Evolutionary conservation across 2,888 invertebrate genomes (phyloP), one percentile per base, ranked within the genome.

Genomic region (Philereme transversata): DNA sequence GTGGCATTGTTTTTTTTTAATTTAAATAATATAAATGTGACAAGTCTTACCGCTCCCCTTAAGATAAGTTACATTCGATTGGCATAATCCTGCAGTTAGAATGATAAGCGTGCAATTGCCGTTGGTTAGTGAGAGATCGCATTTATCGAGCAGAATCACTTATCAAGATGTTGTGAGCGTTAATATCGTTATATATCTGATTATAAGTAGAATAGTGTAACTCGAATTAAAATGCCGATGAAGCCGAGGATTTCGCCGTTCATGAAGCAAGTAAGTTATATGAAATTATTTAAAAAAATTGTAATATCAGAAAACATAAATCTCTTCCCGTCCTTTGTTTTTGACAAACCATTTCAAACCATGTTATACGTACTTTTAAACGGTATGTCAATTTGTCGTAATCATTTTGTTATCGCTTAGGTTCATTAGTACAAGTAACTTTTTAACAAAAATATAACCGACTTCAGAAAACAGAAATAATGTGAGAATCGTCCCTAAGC

Each of bases 241-340:
- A 72, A 66, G 51, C 67, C 62, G 34, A 65, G 69, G 56, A 52
- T 76, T 22, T 69, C 81, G 9, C 81, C 82, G 51, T 83, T 83
- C 67, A 49, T 72, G 50, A 82, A 73, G 71, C 83, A 83, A 71
- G 83, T 83, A 7, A 58, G 58, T 53, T 3, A 0, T 11, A 43
- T 34, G 34, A 41, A 36, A 10, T 46, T 22, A 5, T 6, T 40
- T 5, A 6, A 22, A 22, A 22, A 22, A 22, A 22, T 22, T 2
- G 3, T 22, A 22, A n/a, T 22, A 22, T 22, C 22, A 22, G 1
- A 22, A 22, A 22, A 2, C 22, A 22, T 22, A 22, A 22, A 22
- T 22, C 22, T 22, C 22, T 22, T 22, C 22, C 3, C 22, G 22
- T 22, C 22, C 22, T 22, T 22, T 22, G n/a, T n/a, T 3, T 1